A percentile compares a stretch with the other conserved stretches of the same genome.
Evolutionary conservation across 2,888 invertebrate species (phyloP).

Genomic region (Zygaena filipendulae): DNA sequence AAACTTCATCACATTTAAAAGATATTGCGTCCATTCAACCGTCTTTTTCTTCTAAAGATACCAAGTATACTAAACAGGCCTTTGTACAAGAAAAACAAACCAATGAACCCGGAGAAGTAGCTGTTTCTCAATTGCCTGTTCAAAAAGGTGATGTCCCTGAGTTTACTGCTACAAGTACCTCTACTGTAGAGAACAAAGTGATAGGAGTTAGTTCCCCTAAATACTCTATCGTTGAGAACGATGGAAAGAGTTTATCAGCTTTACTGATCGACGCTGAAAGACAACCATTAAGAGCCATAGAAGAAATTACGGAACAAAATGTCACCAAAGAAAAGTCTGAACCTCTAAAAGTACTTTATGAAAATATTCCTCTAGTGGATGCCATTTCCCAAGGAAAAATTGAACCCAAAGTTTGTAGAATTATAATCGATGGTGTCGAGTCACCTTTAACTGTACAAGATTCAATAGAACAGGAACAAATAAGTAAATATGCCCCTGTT

Average conservation of each 20-base stretch:
- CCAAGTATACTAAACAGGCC: no score
- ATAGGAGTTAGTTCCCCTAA: no score
- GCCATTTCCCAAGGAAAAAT: conserved; percentile 74
- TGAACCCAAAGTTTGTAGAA: conserved; percentile 72
- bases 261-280: conserved; percentile 54
- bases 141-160: conserved; percentile 8
- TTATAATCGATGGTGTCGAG: conserved; percentile 71
- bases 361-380: conserved; percentile 68
- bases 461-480: conserved; percentile 75
- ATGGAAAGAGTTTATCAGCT: conserved; percentile 43
- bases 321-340: conserved; percentile 40
- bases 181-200: background rate
- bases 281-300: conserved; percentile 51
- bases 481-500: conserved; percentile 74
- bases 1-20: no score
- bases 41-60: no score
- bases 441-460: conserved; percentile 74
- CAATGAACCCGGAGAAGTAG: no score
- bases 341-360: conserved; percentile 34
- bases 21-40: no score
- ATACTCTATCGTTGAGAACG: conserved; percentile 16
- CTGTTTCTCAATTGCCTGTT: no score
- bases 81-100: no score
- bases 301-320: conserved; percentile 60
- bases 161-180: conserved; percentile 6